Percentiles rank a stretch among this genome's conserved stretches.
Evolutionary conservation across 2,797 vertebrate genomes (phyloP).

Genomic region (Sebastes oblongus): DNA sequence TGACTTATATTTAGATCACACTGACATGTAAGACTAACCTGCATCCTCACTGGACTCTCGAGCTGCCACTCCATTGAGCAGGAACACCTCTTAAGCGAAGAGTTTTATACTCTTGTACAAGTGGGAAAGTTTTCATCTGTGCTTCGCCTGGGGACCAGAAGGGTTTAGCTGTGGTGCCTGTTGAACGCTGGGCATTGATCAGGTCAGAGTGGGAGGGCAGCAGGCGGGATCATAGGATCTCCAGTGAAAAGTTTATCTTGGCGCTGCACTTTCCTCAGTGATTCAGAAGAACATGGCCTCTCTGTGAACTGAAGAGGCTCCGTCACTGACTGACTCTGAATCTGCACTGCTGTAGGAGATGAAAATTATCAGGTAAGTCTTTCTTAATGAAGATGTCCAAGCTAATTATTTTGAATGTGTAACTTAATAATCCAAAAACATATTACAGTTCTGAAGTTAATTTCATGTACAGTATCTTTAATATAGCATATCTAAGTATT

Average conservation of each 20-base stretch:
- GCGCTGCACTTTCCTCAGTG: slow-evolving; percentile 23
- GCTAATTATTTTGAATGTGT: background rate
- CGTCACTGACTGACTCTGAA: slow-evolving; percentile 24
- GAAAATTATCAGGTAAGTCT: slow-evolving; percentile 70
- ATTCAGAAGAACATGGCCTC: slow-evolving; percentile 55
- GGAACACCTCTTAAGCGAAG: slow-evolving; percentile 52
- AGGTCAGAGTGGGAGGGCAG: slow-evolving; percentile 30
- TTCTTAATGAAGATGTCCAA: background rate
- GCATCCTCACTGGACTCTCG: slow-evolving; percentile 68
- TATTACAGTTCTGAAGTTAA: background rate
- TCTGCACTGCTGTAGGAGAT: slow-evolving; percentile 56
- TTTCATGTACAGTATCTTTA: background rate
- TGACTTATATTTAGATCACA: slow-evolving; percentile 78
- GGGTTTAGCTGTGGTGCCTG: slow-evolving; percentile 1
- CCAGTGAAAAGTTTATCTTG: slow-evolving; percentile 33
- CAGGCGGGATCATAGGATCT: slow-evolving; percentile 19
- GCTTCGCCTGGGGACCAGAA: slow-evolving; percentile 6
- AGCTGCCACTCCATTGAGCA: slow-evolving; percentile 69
- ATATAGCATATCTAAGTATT: background rate
- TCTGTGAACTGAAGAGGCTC: slow-evolving; percentile 41
- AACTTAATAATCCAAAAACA: background rate
- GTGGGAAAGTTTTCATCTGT: slow-evolving; percentile 38
- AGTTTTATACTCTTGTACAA: slow-evolving; percentile 49
- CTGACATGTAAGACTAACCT: slow-evolving; percentile 57
- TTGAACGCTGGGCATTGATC: slow-evolving; percentile 28